phyloP scores from a whole-genome alignment of 1,140 invertebrate genomes.

The Plectrocnemia conspersa region DNA sequence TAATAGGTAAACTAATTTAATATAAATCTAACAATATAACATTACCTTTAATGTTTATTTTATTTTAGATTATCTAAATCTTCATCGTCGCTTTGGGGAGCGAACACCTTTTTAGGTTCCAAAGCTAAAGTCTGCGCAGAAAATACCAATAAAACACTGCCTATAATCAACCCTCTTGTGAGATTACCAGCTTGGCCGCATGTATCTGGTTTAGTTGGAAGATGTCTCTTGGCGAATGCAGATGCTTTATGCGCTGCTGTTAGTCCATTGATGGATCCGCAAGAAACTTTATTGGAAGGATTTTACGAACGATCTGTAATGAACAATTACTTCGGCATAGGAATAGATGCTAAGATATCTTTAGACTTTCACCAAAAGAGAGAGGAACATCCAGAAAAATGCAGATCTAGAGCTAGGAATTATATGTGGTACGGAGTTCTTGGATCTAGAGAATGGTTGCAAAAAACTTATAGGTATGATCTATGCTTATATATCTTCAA shows the following conservation, averaged over 20 bases:
- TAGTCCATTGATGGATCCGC: conserved; percentile 84
- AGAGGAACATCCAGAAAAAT: conserved; percentile 97
- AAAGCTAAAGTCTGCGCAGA: conserved; percentile 43
- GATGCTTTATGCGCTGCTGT: conserved; percentile 92
- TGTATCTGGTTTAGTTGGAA: conserved; percentile 52
- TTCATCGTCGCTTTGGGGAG: conserved; percentile 52
- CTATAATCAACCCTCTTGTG: conserved; percentile 87
- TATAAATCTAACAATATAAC: background rate
- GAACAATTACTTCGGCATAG: conserved; percentile 99
- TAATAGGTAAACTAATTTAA: conserved; percentile 47
- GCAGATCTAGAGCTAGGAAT: conserved; percentile 87
- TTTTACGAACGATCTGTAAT: conserved; percentile 94
- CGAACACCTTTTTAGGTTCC: conserved; percentile 40
- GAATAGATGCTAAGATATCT: conserved; percentile 97
- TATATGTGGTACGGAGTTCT: conserved; percentile 98
- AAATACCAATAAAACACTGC: conserved; percentile 62
- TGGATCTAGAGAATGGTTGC: conserved; percentile 85
- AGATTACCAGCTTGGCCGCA: conserved; percentile 81
- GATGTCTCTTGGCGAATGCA: conserved; percentile 89
- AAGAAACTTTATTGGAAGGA: conserved; percentile 80
- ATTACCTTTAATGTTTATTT: conserved; percentile 6
- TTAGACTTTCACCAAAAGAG: conserved; percentile 96
- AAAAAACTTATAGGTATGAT: conserved; percentile 79
- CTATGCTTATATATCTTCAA: background rate
- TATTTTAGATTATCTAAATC: conserved; percentile 46